These are phyloP conservation scores for Drosophila mimica DNA, from an alignment of 2,888 invertebrate genomes.

Conservation along the genomic window DNA sequence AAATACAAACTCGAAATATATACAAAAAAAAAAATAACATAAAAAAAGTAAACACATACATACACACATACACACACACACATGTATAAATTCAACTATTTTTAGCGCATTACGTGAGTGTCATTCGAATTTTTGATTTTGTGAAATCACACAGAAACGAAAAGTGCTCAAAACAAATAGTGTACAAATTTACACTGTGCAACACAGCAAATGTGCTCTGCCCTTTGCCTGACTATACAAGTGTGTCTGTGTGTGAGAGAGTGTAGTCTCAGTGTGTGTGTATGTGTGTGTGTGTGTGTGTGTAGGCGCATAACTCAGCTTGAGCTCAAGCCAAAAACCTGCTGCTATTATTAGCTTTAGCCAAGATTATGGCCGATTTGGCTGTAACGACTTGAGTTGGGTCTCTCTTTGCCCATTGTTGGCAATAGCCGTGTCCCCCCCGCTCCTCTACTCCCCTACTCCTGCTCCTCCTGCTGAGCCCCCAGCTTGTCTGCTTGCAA, in stretches of 20 bases:
- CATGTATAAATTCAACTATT: constrained; percentile 66
- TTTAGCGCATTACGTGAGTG: constrained; percentile 79
- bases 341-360: constrained; percentile 80
- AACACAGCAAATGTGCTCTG: constrained; percentile 46
- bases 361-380: constrained; percentile 76
- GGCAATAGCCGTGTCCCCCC: neutral
- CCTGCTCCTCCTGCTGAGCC: neutral
- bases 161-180: constrained; percentile 39
- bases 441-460: neutral
- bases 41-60: no score
- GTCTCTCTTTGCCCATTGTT: constrained; percentile 52
- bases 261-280: constrained; percentile 17
- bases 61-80: neutral
- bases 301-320: constrained; percentile 68
- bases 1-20: constrained; percentile 38
- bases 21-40: neutral
- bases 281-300: constrained; percentile 46
- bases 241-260: constrained; percentile 2
- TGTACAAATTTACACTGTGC: constrained; percentile 31
- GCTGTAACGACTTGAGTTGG: constrained; percentile 47
- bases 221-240: constrained; percentile 29
- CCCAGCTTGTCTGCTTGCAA: constrained; percentile 25
- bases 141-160: constrained; percentile 35
- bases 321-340: constrained; percentile 68
- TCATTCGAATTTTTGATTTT: constrained; percentile 71